Percentiles rank a stretch among this genome's conserved stretches.
These are phyloP conservation scores for Todiramphus saurophagus DNA, from an alignment of 2,113 vertebrate species.

Conservation along the genomic window DNA sequence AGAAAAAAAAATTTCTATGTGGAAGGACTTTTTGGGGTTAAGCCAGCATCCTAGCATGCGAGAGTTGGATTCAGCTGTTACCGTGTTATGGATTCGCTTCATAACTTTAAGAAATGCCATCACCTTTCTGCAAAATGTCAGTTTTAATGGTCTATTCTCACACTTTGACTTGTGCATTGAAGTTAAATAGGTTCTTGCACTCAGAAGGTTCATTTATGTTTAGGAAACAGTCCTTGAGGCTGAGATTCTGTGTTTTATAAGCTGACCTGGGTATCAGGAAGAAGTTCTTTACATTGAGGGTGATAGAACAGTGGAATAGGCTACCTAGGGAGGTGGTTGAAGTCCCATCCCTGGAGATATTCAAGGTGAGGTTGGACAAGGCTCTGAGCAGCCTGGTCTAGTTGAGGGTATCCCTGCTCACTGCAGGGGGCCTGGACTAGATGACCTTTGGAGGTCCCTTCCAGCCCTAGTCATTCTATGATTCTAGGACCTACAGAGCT, in stretches of 20 bases:
- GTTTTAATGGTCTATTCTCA: neutral
- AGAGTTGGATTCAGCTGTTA: neutral
- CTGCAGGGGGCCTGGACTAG: too few species aligned
- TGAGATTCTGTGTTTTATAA: neutral
- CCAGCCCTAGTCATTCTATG: too few species aligned
- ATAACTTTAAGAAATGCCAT: neutral
- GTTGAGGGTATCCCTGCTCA: too few species aligned
- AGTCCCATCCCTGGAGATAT: too few species aligned
- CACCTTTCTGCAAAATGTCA: neutral
- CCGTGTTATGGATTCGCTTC: fast-evolving
- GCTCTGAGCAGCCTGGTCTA: too few species aligned
- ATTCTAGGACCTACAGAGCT: neutral
- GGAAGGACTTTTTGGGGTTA: neutral
- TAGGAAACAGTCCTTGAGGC: neutral
- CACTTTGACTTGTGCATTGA: neutral
- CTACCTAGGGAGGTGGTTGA: too few species aligned
- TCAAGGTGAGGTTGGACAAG: too few species aligned
- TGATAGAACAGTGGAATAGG: too few species aligned
- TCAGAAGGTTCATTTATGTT: neutral
- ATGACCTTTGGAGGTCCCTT: too few species aligned
- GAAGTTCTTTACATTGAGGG: too few species aligned
- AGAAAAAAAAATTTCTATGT: neutral
- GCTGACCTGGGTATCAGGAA: too few species aligned
- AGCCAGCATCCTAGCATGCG: neutral
- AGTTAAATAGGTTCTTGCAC: neutral